Conservation (phyloP, 35 echinoderm and acorn worm species). For the Ophiothrix spiculata region DNA sequence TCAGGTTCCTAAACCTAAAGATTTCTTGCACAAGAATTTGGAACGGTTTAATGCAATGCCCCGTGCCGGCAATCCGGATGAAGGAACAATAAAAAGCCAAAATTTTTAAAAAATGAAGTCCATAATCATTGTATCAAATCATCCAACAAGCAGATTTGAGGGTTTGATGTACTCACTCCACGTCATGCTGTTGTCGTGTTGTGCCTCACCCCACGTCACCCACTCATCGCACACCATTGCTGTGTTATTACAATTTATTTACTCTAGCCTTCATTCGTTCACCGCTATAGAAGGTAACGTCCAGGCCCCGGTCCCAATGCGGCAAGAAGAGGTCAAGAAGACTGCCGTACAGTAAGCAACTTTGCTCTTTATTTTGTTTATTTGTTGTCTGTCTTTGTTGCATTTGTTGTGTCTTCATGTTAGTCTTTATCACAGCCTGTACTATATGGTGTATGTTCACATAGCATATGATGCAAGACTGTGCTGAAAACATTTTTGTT, state of each 20-base stretch:
- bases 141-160: too few species aligned
- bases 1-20: too few species aligned
- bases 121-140: too few species aligned
- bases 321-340: conserved; percentile 41
- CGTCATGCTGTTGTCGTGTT: not conserved
- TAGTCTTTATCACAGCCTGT: not conserved
- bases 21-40: too few species aligned
- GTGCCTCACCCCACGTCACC: not conserved
- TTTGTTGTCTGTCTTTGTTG: not conserved
- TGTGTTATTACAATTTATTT: conserved; percentile 40
- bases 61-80: too few species aligned
- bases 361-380: conserved; percentile 7
- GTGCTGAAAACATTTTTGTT: not conserved
- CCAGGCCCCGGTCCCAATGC: conserved; percentile 11
- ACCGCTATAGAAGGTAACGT: conserved; percentile 59
- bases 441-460: not conserved
- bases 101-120: too few species aligned
- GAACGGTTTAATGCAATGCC: too few species aligned
- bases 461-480: not conserved
- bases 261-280: conserved; percentile 59
- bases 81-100: too few species aligned
- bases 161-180: not conserved
- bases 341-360: conserved; percentile 34
- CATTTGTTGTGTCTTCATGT: not conserved
- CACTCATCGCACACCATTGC: conserved; percentile 35